phyloP scores from a whole-genome alignment of 1,140 invertebrate genomes.

The Aphelenchoides besseyi region DNA sequence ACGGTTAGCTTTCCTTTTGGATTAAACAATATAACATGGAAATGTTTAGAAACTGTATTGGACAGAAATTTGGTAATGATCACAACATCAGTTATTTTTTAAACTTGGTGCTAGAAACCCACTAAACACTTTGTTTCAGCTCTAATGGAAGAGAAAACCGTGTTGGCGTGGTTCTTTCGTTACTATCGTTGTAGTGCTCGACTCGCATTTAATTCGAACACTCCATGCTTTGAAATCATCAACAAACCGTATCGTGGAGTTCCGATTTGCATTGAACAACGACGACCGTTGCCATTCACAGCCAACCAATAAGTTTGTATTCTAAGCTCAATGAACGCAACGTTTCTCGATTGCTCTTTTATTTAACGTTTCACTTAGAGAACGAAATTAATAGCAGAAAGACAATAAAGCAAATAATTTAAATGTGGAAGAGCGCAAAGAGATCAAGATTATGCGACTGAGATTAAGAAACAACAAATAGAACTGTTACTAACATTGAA shows the following conservation, averaged over 20 bases:
- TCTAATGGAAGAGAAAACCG: constrained; percentile 63
- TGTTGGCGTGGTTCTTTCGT: constrained; percentile 63
- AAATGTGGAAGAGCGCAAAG: too few species aligned
- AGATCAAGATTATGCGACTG: too few species aligned
- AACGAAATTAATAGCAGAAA: too few species aligned
- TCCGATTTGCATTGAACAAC: constrained; percentile 32
- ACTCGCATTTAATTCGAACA: constrained; percentile 58
- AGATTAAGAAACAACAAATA: too few species aligned
- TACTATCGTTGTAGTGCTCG: constrained; percentile 58
- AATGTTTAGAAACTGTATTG: background rate
- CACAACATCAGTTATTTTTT: background rate
- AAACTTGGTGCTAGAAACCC: constrained; percentile 68
- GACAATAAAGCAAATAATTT: too few species aligned
- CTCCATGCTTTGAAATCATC: constrained; percentile 63
- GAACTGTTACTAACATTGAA: too few species aligned
- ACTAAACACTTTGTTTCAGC: constrained; percentile 65
- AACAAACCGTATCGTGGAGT: constrained; percentile 62
- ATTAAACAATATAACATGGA: too few species aligned
- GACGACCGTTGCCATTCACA: background rate
- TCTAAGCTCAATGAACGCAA: too few species aligned
- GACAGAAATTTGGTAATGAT: too few species aligned
- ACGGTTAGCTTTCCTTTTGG: constrained; percentile 45
- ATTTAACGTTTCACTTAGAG: too few species aligned
- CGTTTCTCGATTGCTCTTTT: too few species aligned
- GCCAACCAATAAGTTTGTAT: too few species aligned